Evolutionary conservation across 2,113 vertebrate species (phyloP), one percentile per base, ranked within the genome.

Genomic region (Eolophus roseicapilla): DNA sequence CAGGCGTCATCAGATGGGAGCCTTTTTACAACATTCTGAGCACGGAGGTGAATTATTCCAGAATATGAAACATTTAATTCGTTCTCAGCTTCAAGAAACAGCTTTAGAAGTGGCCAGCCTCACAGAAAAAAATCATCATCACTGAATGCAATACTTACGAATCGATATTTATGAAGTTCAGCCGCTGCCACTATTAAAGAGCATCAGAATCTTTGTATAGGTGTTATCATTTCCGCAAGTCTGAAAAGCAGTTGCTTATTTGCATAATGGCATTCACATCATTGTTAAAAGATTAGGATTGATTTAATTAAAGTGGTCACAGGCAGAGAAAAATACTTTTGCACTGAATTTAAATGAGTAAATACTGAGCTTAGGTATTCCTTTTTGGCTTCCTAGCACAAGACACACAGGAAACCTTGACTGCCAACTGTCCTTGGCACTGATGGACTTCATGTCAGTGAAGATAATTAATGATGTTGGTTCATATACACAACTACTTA

Each of bases 51-150:
- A 94, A 93, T 94, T 93, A 89, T 87, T 93, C 65, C 19, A 29
- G 86, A 91, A 87, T 92, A 91, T 92, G 82, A 96, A 92, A 43
- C 62, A 73, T 95, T 92, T 92, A 31, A 73, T 95, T 92, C 82
- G 28, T 76, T 96, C 70, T 93, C 74, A 79, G n/a, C 80, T 65
- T 92, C 2, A 3, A 92, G 69, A 81, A 68, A 33, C 3, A 6
- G 60, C 86, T 94, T 87, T 92, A 70, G 41, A 80, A 91, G 52
- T 84, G 74, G 25, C 31, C 81, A 70, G 10, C 57, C 37, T 87
- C 83, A 59, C 12, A 71, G 60, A 41, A 68, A 80, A 75, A 75
- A 75, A 68, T 57, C 46, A 37, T 69, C 69, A 68, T 41, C 49
- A 60, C 4, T 0, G 2, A 79, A 65, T 43, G 83, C 73, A 91